Percentiles rank a stretch among this genome's conserved stretches.
These are phyloP conservation scores for Microcebus lehilahytsara DNA, from an alignment of 2,113 vertebrate genomes.

Conservation along the genomic window DNA sequence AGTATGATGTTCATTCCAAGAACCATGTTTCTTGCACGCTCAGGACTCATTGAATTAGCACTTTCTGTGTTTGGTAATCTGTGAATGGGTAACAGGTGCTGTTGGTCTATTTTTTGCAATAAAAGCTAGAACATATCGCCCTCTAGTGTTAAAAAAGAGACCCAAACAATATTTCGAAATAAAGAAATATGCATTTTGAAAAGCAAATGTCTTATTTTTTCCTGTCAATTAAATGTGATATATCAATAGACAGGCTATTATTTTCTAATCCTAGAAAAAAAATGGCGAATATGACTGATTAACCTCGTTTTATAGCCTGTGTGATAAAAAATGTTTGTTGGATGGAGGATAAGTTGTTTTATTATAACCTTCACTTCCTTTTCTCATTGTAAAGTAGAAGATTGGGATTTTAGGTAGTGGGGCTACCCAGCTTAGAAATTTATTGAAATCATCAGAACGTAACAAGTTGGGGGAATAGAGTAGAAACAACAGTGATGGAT, in stretches of 20 bases:
- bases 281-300: neutral
- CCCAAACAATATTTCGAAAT: neutral
- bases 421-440: neutral
- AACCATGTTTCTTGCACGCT: neutral
- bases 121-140: constrained; percentile 80
- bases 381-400: neutral
- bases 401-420: neutral
- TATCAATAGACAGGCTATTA: neutral
- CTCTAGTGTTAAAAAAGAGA: constrained; percentile 81
- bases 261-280: neutral
- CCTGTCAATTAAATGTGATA: neutral
- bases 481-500: neutral
- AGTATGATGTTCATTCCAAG: neutral
- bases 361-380: neutral
- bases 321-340: neutral
- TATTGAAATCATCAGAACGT: neutral
- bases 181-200: neutral
- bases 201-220: neutral
- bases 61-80: neutral
- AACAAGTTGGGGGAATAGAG: neutral
- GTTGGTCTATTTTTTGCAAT: constrained; percentile 7
- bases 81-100: neutral
- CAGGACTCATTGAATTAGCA: neutral
- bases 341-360: neutral
- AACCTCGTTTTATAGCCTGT: neutral